These are phyloP conservation scores for Hestina assimilis DNA, from an alignment of 1,140 invertebrate genomes.

Conservation along the genomic window DNA sequence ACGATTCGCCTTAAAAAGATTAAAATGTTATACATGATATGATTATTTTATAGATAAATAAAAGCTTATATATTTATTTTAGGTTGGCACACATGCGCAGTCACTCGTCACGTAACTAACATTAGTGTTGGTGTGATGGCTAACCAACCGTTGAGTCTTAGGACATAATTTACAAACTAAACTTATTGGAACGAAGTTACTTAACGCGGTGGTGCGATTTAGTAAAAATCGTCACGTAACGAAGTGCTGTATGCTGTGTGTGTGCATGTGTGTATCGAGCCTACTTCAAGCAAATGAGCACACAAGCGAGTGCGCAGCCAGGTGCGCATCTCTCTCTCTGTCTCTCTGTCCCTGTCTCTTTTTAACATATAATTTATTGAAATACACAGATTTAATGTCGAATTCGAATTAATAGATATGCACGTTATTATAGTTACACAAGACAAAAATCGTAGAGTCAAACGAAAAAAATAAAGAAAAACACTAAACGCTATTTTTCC, in stretches of 20 bases:
- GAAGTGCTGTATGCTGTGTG: no score
- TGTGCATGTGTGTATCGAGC: not conserved
- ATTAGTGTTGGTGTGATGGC: not conserved
- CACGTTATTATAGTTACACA: not conserved
- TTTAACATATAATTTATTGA: not conserved
- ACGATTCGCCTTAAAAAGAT: constrained; percentile 44
- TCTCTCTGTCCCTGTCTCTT: no score
- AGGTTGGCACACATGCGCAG: not conserved
- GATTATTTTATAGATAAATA: constrained; percentile 3
- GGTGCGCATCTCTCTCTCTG: no score
- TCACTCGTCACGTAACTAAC: not conserved
- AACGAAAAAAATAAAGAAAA: constrained; percentile 1
- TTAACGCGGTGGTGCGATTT: no score
- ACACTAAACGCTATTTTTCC: not conserved
- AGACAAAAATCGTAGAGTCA: not conserved
- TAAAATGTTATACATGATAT: constrained; percentile 16
- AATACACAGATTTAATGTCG: not conserved
- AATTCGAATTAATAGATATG: not conserved
- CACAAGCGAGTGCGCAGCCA: no score
- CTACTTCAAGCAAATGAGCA: no score
- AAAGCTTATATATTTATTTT: not conserved
- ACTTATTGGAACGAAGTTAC: no score
- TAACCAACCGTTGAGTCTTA: constrained; percentile 18
- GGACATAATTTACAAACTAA: constrained; percentile 19
- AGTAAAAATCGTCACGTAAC: no score